Evolutionary conservation across 2,113 vertebrate species (phyloP).

Genomic region (Dromaius novaehollandiae): DNA sequence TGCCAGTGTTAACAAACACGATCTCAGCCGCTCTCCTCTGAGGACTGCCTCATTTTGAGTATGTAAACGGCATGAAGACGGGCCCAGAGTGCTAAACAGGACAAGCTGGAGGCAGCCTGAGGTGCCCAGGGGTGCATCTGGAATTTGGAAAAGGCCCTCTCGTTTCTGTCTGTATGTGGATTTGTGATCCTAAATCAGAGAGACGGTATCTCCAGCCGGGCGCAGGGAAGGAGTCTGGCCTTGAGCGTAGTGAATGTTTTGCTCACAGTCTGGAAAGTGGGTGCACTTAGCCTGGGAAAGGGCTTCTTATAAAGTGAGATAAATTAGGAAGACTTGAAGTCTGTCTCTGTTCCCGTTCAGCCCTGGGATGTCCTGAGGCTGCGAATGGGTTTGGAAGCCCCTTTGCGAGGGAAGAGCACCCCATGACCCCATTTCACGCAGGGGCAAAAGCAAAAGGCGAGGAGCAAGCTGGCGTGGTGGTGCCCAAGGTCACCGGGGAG

Average conservation of each 20-base stretch:
- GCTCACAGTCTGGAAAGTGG: background rate
- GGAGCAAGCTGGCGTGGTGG: background rate
- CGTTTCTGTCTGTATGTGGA: background rate
- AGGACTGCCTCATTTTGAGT: conserved; percentile 27
- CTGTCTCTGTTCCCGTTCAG: background rate
- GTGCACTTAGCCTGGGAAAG: background rate
- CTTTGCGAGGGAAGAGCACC: background rate
- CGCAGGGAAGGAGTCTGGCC: background rate
- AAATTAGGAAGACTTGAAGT: accelerated
- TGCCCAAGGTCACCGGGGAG: background rate
- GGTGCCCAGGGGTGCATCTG: background rate
- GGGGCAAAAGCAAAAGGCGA: background rate
- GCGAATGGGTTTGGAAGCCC: background rate
- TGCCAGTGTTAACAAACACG: conserved; percentile 19
- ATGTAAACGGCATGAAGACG: conserved; percentile 17
- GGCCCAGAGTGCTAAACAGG: background rate
- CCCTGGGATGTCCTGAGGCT: accelerated
- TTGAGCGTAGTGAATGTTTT: background rate
- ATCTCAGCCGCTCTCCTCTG: background rate
- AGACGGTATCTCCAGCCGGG: background rate
- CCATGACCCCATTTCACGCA: accelerated
- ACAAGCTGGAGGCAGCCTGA: background rate
- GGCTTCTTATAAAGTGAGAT: background rate
- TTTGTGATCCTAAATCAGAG: background rate
- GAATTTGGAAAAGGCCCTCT: background rate